Percentiles rank a stretch among this genome's conserved stretches.
phyloP scores from a whole-genome alignment of 37 sponge, comb jelly and placozoan genomes.

The Haliclona indistincta region DNA sequence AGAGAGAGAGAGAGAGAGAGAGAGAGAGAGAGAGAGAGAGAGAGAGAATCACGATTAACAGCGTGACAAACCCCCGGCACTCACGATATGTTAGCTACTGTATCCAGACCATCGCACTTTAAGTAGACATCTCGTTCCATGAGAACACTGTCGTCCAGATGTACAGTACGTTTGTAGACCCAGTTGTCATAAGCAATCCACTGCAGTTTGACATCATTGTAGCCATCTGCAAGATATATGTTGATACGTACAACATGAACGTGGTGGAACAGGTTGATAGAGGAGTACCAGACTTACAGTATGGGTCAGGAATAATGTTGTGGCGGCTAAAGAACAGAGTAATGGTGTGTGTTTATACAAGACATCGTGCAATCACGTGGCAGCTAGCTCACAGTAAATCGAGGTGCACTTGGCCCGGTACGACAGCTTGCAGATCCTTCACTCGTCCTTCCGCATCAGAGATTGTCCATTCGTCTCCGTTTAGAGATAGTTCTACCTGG shows the following conservation, averaged over 20 bases:
- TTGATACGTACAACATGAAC: neutral
- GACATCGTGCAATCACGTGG: neutral
- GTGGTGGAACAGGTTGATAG: neutral
- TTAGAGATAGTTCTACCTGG: slow-evolving; percentile 39
- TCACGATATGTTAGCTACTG: slow-evolving; percentile 70
- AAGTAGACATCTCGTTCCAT: slow-evolving; percentile 31
- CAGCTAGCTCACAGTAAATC: slow-evolving; percentile 62
- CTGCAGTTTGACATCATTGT: slow-evolving; percentile 60
- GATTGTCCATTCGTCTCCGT: slow-evolving; percentile 46
- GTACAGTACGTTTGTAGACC: slow-evolving; percentile 46
- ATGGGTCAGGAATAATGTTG: slow-evolving; percentile 78
- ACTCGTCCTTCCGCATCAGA: slow-evolving; percentile 38
- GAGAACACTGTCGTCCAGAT: slow-evolving; percentile 5
- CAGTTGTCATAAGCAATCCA: slow-evolving; percentile 80
- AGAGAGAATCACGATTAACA: neutral
- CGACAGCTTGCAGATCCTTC: slow-evolving; percentile 41
- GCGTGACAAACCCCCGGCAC: neutral
- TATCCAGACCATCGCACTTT: slow-evolving; percentile 83
- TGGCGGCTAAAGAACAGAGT: slow-evolving; percentile 25
- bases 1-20: slow-evolving; percentile 4
- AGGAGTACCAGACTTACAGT: slow-evolving; percentile 48
- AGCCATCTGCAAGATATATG: slow-evolving; percentile 47
- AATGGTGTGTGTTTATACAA: neutral
- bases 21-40: slow-evolving; percentile 5
- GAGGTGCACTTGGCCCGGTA: slow-evolving; percentile 85